Base-by-base conservation (phyloP, 1,140 invertebrate genomes). In the Meloidogyne chitwoodi region DNA sequence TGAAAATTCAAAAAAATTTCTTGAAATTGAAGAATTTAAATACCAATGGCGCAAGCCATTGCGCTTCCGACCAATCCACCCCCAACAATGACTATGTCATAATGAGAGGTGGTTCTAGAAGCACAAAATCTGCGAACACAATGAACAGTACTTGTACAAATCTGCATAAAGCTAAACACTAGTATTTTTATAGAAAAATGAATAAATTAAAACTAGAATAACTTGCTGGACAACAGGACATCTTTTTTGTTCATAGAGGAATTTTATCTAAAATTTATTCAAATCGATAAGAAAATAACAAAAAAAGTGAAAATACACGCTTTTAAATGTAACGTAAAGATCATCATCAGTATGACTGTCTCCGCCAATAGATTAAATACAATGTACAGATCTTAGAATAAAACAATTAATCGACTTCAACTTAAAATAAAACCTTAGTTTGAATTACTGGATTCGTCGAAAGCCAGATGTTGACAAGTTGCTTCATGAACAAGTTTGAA, bases 51-150 rank as follows among this genome's bases (percentile, higher is more conserved):
- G 73, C 70, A 82, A 64, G 81, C 81, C 82, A 82, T 83, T 29
- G 81, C 79, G 75, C 83, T 82, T n/a, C 81, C 81, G 14, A 82
- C 81, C 56, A 79, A 26, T 26, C 81, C 81, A 61, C 81, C 81
- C 6, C 81, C 81, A 14, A 83, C 79, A 56, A 82, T 80, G 34
- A 71, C 79, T 61, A 82, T 38, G 70, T 82, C 81, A 73, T 75
- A 75, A 29, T 74, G 31, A 10, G 74, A 44, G 4, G 11, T 66
- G 22, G 26, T 11, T 19, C 10, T 44, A 26, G 68, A 70, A 48
- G 68, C 0, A n/a, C 26, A 65, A 22, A 56, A 56, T 14, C 19
- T 56, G 19, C 48, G 48, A 14, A 56, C 0, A n/a, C 0, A 22
- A 22, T n/a, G 12, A 56, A 56, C 5, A n/a, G 2, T 56, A n/a